Conservation (phyloP, 92 coral and sea anemone genomes). For the Desmophyllum pertusum region DNA sequence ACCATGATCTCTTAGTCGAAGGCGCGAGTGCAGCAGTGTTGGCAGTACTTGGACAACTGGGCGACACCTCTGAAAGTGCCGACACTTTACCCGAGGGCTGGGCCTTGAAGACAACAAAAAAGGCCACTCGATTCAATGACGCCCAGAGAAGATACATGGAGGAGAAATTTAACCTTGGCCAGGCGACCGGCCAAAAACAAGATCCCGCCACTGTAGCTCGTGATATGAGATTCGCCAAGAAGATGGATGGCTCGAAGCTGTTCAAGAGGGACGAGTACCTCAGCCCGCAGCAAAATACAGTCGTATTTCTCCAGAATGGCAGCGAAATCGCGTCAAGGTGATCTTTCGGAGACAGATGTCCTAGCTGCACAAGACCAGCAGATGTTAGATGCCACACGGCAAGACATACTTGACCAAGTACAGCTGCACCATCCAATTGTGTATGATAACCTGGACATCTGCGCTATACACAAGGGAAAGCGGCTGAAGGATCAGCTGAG, state of each 20-base stretch:
- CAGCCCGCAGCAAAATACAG: conserved; percentile 56
- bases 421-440: too few species aligned
- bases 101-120: conserved; percentile 52
- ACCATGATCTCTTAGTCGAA: conserved; percentile 42
- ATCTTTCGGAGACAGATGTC: conserved; percentile 1
- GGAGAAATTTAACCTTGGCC: conserved; percentile 54
- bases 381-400: too few species aligned
- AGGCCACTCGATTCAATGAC: conserved; percentile 49
- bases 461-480: too few species aligned
- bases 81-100: conserved; percentile 48
- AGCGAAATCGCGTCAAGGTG: conserved; percentile 13
- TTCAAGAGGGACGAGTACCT: conserved; percentile 51
- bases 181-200: conserved; percentile 57
- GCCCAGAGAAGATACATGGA: conserved; percentile 44
- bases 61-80: conserved; percentile 6
- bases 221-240: conserved; percentile 59
- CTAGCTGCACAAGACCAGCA: too few species aligned
- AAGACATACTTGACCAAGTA: too few species aligned
- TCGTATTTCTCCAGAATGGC: conserved; percentile 64
- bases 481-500: too few species aligned
- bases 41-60: conserved; percentile 23
- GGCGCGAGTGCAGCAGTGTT: conserved; percentile 29
- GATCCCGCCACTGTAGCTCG: conserved; percentile 61
- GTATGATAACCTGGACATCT: too few species aligned
- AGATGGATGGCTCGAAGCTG: conserved; percentile 55